phyloP scores from a whole-genome alignment of 1,140 invertebrate genomes.

The Cryptotermes secundus region DNA sequence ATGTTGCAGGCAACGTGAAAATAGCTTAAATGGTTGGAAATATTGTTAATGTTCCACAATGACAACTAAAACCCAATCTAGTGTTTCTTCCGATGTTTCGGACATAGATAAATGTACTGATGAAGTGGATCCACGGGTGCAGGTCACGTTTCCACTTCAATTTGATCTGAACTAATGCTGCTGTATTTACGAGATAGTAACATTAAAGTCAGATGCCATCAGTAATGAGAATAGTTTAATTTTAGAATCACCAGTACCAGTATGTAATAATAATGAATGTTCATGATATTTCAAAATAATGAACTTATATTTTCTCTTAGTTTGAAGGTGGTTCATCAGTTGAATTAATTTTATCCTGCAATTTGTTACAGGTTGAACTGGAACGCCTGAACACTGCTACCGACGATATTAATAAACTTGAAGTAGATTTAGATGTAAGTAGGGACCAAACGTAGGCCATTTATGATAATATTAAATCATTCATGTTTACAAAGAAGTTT shows the following conservation, averaged over 20 bases:
- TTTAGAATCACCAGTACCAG: background rate
- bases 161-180: too few relatives aligned
- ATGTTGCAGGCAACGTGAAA: slow-evolving; percentile 14
- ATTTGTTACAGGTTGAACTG: slow-evolving; percentile 74
- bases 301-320: too few relatives aligned
- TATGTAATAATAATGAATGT: background rate
- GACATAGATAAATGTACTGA: slow-evolving; percentile 29
- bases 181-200: too few relatives aligned
- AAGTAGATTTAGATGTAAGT: slow-evolving; percentile 92
- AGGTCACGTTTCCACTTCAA: slow-evolving; percentile 7
- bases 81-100: background rate
- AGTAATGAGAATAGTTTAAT: background rate
- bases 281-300: too few relatives aligned
- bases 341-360: background rate
- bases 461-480: too few relatives aligned
- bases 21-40: background rate
- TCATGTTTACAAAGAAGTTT: too few relatives aligned
- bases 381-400: slow-evolving; percentile 93
- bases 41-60: background rate
- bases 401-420: slow-evolving; percentile 92
- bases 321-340: background rate
- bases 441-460: background rate
- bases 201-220: background rate
- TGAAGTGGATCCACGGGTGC: slow-evolving; percentile 32
- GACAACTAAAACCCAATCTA: slow-evolving; percentile 16